Evolutionary conservation across 2,888 invertebrate species (phyloP).

Genomic region (Heteromurus nitidus): DNA sequence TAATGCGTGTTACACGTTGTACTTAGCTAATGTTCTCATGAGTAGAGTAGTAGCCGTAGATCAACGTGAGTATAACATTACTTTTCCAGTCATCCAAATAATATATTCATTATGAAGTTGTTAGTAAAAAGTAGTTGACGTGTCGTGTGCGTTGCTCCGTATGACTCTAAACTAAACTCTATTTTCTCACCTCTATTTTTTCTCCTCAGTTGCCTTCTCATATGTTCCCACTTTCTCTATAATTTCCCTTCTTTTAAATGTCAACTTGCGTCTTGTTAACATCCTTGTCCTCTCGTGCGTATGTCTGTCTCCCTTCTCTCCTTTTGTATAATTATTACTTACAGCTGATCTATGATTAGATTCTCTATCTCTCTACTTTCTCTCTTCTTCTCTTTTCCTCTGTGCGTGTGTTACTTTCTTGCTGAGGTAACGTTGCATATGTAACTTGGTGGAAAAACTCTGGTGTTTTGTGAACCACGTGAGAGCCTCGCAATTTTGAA

Average conservation of each 20-base stretch:
- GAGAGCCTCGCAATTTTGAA: constrained; percentile 65
- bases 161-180: not conserved
- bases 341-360: constrained; percentile 2
- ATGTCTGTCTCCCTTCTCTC: not conserved
- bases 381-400: not conserved
- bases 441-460: constrained; percentile 74
- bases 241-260: not conserved
- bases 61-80: no score
- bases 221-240: not conserved
- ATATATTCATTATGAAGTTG: no score
- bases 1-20: no score
- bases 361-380: constrained; percentile 34
- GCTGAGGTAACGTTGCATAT: constrained; percentile 49
- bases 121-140: no score
- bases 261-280: no score
- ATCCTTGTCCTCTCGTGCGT: not conserved
- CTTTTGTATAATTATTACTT: not conserved
- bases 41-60: no score
- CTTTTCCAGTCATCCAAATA: no score
- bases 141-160: not conserved
- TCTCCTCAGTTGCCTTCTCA: not conserved
- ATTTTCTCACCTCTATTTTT: not conserved
- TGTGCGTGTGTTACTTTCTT: constrained; percentile 30
- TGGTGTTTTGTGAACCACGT: constrained; percentile 72
- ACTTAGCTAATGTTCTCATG: no score